Percentiles rank a stretch among this genome's conserved stretches.
Evolutionary conservation across 1,140 invertebrate genomes (phyloP).

Genomic region (Lanistes nyassanus): DNA sequence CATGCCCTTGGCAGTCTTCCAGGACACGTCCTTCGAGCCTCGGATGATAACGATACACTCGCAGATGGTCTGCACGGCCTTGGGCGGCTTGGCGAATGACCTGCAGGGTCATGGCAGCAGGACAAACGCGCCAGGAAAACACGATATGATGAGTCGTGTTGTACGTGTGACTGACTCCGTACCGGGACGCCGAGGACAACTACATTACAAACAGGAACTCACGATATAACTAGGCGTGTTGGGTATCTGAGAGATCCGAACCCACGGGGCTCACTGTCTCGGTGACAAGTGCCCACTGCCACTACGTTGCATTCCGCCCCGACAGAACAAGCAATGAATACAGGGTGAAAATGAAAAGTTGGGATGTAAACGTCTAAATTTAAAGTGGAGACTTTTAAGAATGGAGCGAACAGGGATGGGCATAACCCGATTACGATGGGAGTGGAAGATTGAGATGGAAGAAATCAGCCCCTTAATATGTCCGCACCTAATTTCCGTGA

Average conservation of each 20-base stretch:
- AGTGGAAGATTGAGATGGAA: not conserved
- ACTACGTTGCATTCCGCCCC: too few relatives aligned
- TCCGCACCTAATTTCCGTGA: slow-evolving; percentile 84
- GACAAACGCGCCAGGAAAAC: not conserved
- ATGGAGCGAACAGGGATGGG: too few relatives aligned
- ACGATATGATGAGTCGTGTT: not conserved
- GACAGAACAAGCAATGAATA: too few relatives aligned
- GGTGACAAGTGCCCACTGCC: too few relatives aligned
- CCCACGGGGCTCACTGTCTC: too few relatives aligned
- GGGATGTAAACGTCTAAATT: not conserved
- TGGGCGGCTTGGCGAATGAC: slow-evolving; percentile 86
- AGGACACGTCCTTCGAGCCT: slow-evolving; percentile 82
- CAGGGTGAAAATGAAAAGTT: too few relatives aligned
- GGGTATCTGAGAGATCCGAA: too few relatives aligned
- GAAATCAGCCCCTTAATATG: not conserved
- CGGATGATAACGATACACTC: slow-evolving; percentile 85
- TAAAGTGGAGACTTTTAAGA: too few relatives aligned
- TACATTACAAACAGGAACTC: too few relatives aligned
- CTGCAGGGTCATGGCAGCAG: slow-evolving; percentile 23
- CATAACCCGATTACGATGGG: not conserved
- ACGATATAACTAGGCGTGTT: too few relatives aligned
- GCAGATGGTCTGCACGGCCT: slow-evolving; percentile 83
- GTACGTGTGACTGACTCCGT: too few relatives aligned
- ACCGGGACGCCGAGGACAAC: too few relatives aligned
- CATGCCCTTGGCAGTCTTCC: slow-evolving; percentile 87